phyloP scores from a whole-genome alignment of 2,888 invertebrate genomes.

The Cabera pusaria region DNA sequence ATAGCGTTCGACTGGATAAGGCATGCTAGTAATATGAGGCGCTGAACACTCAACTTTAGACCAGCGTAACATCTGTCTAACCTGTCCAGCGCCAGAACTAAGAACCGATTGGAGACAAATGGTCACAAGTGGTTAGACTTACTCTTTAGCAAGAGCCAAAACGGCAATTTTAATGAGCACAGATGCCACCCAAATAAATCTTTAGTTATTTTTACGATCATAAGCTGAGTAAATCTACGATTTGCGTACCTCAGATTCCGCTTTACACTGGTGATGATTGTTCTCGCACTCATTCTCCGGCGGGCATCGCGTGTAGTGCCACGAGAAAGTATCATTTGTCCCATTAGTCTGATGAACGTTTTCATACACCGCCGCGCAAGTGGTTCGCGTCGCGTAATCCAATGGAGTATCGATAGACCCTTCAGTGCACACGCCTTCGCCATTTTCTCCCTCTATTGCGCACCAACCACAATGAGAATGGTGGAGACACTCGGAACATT shows the following conservation, averaged over 20 bases:
- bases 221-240: too few species aligned
- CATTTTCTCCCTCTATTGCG: slow-evolving; percentile 86
- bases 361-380: slow-evolving; percentile 81
- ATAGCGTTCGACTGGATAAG: too few species aligned
- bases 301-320: slow-evolving; percentile 96
- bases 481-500: slow-evolving; percentile 93
- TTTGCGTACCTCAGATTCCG: slow-evolving; percentile 87
- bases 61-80: too few species aligned
- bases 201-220: too few species aligned
- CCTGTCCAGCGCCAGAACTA: too few species aligned
- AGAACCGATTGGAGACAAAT: too few species aligned
- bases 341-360: slow-evolving; percentile 52
- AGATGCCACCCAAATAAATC: too few species aligned
- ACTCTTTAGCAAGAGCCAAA: too few species aligned
- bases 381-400: slow-evolving; percentile 82
- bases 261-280: slow-evolving; percentile 94
- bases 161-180: too few species aligned
- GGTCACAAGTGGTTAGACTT: too few species aligned
- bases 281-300: slow-evolving; percentile 97
- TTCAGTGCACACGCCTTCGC: slow-evolving; percentile 93
- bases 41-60: too few species aligned
- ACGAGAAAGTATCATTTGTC: slow-evolving; percentile 85
- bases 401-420: slow-evolving; percentile 90
- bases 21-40: too few species aligned
- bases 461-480: slow-evolving; percentile 98